These are phyloP conservation scores for Papilio xuthus DNA, from an alignment of 1,140 invertebrate genomes.

Conservation along the genomic window DNA sequence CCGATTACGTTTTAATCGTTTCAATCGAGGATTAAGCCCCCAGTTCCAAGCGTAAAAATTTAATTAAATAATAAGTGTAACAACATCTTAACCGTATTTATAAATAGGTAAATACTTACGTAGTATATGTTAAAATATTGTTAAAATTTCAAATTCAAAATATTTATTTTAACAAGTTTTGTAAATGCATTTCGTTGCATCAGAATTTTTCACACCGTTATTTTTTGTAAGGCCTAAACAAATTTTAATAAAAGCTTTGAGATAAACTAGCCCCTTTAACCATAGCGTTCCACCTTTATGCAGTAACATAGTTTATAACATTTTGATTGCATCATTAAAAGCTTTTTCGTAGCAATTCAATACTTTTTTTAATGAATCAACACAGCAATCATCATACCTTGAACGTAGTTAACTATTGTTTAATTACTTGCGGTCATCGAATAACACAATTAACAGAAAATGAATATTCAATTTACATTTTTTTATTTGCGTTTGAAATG, in stretches of 20 bases:
- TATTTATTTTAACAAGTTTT: too few relatives aligned
- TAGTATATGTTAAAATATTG: too few relatives aligned
- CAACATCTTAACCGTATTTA: not conserved
- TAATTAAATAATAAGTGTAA: not conserved
- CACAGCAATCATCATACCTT: not conserved
- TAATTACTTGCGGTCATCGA: not conserved
- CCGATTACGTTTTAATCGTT: slow-evolving; percentile 1
- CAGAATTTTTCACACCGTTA: not conserved
- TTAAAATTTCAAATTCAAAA: too few relatives aligned
- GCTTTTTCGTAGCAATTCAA: not conserved
- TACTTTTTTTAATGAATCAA: not conserved
- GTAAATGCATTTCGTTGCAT: not conserved
- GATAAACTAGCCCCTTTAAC: not conserved
- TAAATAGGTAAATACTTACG: too few relatives aligned
- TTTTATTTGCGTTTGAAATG: too few relatives aligned
- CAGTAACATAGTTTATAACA: not conserved
- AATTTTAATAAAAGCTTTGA: not conserved
- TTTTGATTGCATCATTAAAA: not conserved
- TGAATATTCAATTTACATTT: too few relatives aligned
- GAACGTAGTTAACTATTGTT: not conserved
- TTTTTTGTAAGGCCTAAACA: not conserved
- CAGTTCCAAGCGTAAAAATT: not conserved
- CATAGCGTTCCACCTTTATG: not conserved
- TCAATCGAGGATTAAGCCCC: not conserved
- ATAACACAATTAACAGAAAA: not conserved